phyloP scores from a whole-genome alignment of 2,888 invertebrate species.

The Hydrotaea cyrtoneurina region DNA sequence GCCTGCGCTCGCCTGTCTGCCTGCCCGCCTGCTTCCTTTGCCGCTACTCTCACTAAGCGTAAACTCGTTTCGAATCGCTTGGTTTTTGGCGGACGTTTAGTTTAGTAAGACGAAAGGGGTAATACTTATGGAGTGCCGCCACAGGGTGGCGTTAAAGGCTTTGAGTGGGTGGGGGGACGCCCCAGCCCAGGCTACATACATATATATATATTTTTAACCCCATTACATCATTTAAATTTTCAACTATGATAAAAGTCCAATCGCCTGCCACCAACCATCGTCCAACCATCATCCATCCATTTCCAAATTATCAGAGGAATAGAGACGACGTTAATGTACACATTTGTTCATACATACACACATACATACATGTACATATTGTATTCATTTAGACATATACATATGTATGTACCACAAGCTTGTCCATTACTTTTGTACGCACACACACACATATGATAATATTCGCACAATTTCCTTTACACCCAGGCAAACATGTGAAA shows the following conservation, averaged over 20 bases:
- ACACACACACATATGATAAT: conserved; percentile 23
- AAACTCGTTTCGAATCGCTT: conserved; percentile 6
- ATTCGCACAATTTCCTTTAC: conserved; percentile 55
- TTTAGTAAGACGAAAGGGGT: not conserved
- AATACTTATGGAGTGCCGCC: conserved; percentile 1
- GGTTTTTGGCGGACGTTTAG: not conserved
- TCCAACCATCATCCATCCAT: conserved; percentile 35
- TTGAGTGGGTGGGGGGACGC: not conserved
- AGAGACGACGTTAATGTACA: conserved; percentile 32
- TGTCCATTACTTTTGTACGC: conserved; percentile 59
- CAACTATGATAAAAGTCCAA: conserved; percentile 42
- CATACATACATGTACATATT: not conserved
- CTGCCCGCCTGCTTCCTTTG: not conserved
- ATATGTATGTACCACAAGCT: conserved; percentile 46
- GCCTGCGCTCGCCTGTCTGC: not conserved
- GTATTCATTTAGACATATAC: conserved; percentile 37
- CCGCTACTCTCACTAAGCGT: not conserved
- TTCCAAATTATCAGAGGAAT: conserved; percentile 61
- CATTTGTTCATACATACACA: not conserved
- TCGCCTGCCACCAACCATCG: not conserved
- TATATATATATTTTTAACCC: conserved; percentile 49
- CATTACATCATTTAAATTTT: conserved; percentile 62
- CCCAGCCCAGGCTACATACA: not conserved
- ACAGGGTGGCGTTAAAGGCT: no score
- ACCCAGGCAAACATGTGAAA: conserved; percentile 35